These are phyloP conservation scores for Sesamia nonagrioides DNA, from an alignment of 1,140 invertebrate genomes.

Conservation along the genomic window DNA sequence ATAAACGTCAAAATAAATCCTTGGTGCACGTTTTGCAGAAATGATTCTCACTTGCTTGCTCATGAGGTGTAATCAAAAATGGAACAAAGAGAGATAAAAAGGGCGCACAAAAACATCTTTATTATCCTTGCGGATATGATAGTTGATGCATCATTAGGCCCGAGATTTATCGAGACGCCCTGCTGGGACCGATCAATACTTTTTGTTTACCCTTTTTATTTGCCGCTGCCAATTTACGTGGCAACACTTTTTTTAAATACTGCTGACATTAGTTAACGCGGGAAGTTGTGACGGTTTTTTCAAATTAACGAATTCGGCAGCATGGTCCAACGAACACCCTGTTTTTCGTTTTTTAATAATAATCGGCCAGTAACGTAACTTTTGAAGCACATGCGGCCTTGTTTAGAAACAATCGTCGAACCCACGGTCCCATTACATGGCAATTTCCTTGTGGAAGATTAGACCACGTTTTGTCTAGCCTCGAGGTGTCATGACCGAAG, in stretches of 20 bases:
- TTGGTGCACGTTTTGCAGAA: slow-evolving; percentile 26
- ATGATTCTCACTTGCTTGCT: slow-evolving; percentile 28
- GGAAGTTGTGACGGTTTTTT: slow-evolving; percentile 37
- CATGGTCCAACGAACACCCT: slow-evolving; percentile 53
- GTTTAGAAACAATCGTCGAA: slow-evolving; percentile 36
- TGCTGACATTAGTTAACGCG: slow-evolving; percentile 15
- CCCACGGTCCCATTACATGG: slow-evolving; percentile 39
- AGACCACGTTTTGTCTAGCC: slow-evolving; percentile 58
- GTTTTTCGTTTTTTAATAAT: slow-evolving; percentile 30
- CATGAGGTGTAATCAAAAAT: slow-evolving; percentile 45
- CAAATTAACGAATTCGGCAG: slow-evolving; percentile 52
- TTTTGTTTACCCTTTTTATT: slow-evolving; percentile 61
- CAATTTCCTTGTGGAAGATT: slow-evolving; percentile 50
- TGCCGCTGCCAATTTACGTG: slow-evolving; percentile 49
- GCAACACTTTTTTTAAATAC: slow-evolving; percentile 33
- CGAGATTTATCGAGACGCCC: slow-evolving; percentile 55
- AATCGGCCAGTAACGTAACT: slow-evolving; percentile 19
- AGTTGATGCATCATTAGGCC: slow-evolving; percentile 61
- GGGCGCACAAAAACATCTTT: slow-evolving; percentile 55
- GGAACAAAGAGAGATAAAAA: slow-evolving; percentile 35
- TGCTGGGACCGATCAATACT: slow-evolving; percentile 66
- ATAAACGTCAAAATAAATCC: slow-evolving; percentile 40
- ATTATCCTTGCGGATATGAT: slow-evolving; percentile 53
- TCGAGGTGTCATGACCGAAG: slow-evolving; percentile 57
- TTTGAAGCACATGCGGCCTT: slow-evolving; percentile 15